A percentile compares a stretch with the other conserved stretches of the same genome.
Evolutionary conservation across 2,888 invertebrate genomes (phyloP).

Genomic region (Lycia hirtaria): DNA sequence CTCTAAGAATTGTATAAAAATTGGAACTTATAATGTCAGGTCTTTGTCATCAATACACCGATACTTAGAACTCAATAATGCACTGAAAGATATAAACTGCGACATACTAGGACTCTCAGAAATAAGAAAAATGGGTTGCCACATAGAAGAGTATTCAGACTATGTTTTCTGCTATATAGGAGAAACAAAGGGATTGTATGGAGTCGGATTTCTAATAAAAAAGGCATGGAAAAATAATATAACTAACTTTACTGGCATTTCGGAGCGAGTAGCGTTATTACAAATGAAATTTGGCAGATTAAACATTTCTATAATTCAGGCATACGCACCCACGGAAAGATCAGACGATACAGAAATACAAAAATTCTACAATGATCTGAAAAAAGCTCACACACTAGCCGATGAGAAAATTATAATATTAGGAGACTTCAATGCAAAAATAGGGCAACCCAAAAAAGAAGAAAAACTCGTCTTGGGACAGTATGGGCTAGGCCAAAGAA

Average conservation of each 20-base stretch:
- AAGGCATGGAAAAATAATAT: constrained; percentile 4
- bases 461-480: too few relatives aligned
- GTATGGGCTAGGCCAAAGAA: too few relatives aligned
- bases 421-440: constrained; percentile 5
- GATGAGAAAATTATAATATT: constrained; percentile 2
- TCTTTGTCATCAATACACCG: constrained; percentile 11
- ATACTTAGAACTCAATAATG: constrained; percentile 2
- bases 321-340: constrained; percentile 20
- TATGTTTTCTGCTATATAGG: constrained; percentile 14
- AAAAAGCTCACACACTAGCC: constrained; percentile 2
- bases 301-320: constrained; percentile 15
- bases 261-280: too few relatives aligned
- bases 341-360: constrained; percentile 6
- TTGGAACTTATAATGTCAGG: constrained; percentile 25
- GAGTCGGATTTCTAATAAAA: constrained; percentile 13
- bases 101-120: constrained; percentile 18
- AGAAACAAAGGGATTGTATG: not conserved
- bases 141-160: constrained; percentile 11
- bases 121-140: not conserved
- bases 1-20: not conserved
- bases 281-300: not conserved
- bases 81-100: constrained; percentile 1
- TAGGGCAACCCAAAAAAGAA: too few relatives aligned
- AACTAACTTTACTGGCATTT: constrained; percentile 13
- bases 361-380: constrained; percentile 10